Conservation (phyloP, 1,140 invertebrate species). For the Diorhabda sublineata region DNA sequence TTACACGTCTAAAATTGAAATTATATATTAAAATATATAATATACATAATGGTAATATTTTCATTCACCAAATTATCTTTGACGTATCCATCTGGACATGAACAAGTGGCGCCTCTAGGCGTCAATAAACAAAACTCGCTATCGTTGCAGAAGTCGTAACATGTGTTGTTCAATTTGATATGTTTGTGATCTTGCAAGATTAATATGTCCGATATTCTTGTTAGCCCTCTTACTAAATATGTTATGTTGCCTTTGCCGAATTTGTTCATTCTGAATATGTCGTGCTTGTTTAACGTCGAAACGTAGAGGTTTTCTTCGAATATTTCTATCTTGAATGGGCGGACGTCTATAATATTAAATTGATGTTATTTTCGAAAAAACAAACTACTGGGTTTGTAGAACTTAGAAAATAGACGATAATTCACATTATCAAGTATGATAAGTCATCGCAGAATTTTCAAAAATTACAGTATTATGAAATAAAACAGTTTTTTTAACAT, state of each 20-base stretch:
- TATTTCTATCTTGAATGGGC: slow-evolving; percentile 67
- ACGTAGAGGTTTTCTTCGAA: slow-evolving; percentile 71
- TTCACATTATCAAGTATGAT: not conserved
- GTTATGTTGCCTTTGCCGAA: slow-evolving; percentile 58
- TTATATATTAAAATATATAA: slow-evolving; percentile 22
- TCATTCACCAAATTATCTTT: slow-evolving; percentile 24
- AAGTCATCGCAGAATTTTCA: not conserved
- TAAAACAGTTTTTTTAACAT: no score
- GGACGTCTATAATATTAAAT: slow-evolving; percentile 42
- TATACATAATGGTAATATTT: no score
- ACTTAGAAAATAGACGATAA: not conserved
- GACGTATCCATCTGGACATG: slow-evolving; percentile 60
- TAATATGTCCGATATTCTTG: slow-evolving; percentile 60
- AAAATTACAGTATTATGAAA: no score
- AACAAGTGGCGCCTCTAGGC: slow-evolving; percentile 52
- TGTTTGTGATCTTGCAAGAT: slow-evolving; percentile 66
- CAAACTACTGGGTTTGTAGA: slow-evolving; percentile 1
- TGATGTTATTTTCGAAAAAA: slow-evolving; percentile 8
- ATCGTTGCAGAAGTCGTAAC: slow-evolving; percentile 53
- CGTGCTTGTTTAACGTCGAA: slow-evolving; percentile 59
- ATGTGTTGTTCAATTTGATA: slow-evolving; percentile 48
- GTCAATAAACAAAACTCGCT: slow-evolving; percentile 58
- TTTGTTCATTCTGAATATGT: slow-evolving; percentile 66
- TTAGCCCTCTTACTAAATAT: slow-evolving; percentile 54
- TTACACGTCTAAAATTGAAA: slow-evolving; percentile 31